Evolutionary conservation across 2,113 vertebrate genomes (phyloP).

Genomic region (Cephalophus harveyi): DNA sequence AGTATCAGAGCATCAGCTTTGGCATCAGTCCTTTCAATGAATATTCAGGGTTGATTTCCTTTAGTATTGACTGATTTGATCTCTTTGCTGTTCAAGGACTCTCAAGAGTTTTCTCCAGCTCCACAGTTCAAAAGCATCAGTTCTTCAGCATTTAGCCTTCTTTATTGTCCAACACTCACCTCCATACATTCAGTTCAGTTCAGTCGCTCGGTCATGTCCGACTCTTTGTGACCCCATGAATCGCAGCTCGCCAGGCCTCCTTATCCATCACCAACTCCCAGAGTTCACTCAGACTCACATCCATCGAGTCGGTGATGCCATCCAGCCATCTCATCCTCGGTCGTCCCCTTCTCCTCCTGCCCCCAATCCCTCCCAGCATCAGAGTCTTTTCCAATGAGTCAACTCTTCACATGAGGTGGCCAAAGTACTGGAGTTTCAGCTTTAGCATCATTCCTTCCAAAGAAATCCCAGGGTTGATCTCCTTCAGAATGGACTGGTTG

Average conservation of each 20-base stretch:
- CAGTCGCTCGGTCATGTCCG: rapidly evolving
- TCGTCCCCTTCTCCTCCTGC: no score
- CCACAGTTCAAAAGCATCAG: not conserved
- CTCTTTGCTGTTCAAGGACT: not conserved
- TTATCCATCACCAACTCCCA: no score
- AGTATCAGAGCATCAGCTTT: not conserved
- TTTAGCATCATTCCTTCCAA: no score
- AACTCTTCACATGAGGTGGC: no score
- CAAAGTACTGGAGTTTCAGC: no score
- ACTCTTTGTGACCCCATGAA: no score
- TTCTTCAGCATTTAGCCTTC: not conserved
- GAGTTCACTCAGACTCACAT: no score
- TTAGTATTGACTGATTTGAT: not conserved
- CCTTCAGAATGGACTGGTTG: no score
- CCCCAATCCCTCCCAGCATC: no score
- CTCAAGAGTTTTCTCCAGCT: not conserved
- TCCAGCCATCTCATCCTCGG: no score
- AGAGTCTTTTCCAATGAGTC: no score
- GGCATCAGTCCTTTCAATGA: not conserved
- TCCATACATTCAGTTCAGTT: not conserved
- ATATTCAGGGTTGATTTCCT: not conserved
- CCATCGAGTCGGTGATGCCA: rapidly evolving
- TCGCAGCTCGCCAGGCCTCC: rapidly evolving
- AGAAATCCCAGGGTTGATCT: no score
- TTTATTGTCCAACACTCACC: not conserved